Evolutionary conservation across 2,113 vertebrate genomes (phyloP).

Genomic region (Empidonax alnorum): DNA sequence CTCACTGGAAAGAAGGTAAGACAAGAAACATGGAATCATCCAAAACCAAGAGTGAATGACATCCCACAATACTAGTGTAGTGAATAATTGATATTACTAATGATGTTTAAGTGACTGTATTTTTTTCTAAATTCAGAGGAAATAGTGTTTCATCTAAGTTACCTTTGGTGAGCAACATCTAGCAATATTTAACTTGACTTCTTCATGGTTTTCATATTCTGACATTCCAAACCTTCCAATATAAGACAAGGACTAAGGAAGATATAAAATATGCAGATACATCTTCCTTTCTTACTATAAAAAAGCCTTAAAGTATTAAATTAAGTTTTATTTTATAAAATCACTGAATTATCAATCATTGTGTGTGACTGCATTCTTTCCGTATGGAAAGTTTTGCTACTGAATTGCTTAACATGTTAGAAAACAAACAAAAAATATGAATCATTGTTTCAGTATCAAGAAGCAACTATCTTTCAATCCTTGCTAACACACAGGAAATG

Average conservation of each 20-base stretch:
- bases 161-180: neutral
- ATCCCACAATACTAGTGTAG: neutral
- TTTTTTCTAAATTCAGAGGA: neutral
- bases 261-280: neutral
- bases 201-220: neutral
- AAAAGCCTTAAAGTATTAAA: neutral
- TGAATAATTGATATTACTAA: neutral
- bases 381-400: neutral
- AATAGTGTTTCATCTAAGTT: neutral
- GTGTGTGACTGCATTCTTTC: neutral
- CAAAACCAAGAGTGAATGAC: neutral
- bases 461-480: constrained; percentile 30
- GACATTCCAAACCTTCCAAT: neutral
- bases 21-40: neutral
- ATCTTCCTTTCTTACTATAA: neutral
- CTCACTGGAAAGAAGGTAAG: neutral
- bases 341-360: neutral
- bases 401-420: constrained; percentile 1
- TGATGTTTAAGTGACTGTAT: neutral
- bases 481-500: constrained; percentile 39
- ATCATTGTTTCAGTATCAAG: neutral
- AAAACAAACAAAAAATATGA: constrained; percentile 48
- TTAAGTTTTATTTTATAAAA: neutral
- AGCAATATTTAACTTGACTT: neutral
- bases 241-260: neutral